A percentile compares a stretch with the other conserved stretches of the same genome.
These are phyloP conservation scores for Saccopteryx bilineata DNA, from an alignment of 2,113 vertebrate genomes.

Conservation along the genomic window DNA sequence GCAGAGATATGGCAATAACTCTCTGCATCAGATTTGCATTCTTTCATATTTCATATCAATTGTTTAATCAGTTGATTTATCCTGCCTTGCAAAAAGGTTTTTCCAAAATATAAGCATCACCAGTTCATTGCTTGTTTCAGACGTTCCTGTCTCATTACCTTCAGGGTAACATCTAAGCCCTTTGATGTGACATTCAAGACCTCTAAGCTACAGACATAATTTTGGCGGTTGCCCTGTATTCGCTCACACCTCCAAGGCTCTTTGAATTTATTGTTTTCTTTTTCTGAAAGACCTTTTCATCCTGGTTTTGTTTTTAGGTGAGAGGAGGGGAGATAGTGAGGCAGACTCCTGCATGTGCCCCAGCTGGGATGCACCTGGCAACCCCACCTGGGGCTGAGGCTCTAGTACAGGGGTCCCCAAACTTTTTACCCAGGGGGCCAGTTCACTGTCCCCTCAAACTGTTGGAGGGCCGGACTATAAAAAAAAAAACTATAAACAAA, in stretches of 20 bases:
- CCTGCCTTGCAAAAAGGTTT: background rate
- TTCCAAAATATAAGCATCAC: slow-evolving; percentile 9
- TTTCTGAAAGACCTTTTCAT: background rate
- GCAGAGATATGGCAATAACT: background rate
- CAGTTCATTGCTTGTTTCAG: background rate
- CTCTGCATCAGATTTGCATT: background rate
- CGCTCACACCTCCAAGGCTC: background rate
- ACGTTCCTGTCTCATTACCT: background rate
- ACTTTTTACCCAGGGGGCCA: too few species aligned
- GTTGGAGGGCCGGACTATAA: too few species aligned
- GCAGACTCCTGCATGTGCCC: too few species aligned
- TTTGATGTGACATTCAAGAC: background rate
- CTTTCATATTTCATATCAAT: background rate
- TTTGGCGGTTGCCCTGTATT: background rate
- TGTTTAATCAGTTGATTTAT: background rate
- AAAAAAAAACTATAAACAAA: too few species aligned
- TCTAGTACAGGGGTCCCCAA: too few species aligned
- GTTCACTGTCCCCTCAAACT: too few species aligned
- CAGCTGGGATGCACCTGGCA: too few species aligned
- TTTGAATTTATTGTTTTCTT: background rate
- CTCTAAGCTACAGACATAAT: background rate
- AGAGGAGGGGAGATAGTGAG: too few species aligned
- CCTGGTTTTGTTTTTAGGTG: too few species aligned
- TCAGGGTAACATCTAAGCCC: background rate
- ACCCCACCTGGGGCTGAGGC: too few species aligned